These are phyloP conservation scores for Epinotia bilunana DNA, from an alignment of 2,888 invertebrate species.

Conservation along the genomic window DNA sequence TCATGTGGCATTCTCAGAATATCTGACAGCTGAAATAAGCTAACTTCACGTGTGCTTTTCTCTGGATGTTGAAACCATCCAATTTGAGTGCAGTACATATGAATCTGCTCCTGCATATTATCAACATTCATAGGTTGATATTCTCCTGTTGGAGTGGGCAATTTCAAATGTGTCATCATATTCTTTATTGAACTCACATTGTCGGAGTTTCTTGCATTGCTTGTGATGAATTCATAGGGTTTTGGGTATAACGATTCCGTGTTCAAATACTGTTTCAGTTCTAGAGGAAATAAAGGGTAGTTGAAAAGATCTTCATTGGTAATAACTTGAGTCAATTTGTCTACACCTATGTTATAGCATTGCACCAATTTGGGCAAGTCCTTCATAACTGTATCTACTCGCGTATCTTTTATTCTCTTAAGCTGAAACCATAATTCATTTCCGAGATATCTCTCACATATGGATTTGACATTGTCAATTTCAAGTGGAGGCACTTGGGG, in stretches of 20 bases:
- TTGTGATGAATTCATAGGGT: conserved; percentile 87
- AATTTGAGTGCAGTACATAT: conserved; percentile 79
- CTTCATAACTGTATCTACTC: conserved; percentile 76
- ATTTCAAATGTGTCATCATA: conserved; percentile 81
- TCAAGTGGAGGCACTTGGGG: conserved; percentile 81
- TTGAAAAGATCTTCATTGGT: conserved; percentile 85
- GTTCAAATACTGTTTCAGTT: conserved; percentile 84
- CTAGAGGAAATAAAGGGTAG: conserved; percentile 86
- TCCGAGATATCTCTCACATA: conserved; percentile 84
- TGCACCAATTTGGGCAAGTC: conserved; percentile 85
- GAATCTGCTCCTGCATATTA: conserved; percentile 77
- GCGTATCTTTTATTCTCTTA: conserved; percentile 65
- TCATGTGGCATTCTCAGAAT: conserved; percentile 63
- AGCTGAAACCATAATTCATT: conserved; percentile 86
- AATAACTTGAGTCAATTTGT: conserved; percentile 84
- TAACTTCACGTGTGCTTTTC: conserved; percentile 79
- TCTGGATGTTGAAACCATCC: conserved; percentile 79
- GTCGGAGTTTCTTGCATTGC: conserved; percentile 82
- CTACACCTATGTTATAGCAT: conserved; percentile 88
- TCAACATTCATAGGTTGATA: conserved; percentile 75
- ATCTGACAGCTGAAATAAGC: conserved; percentile 72
- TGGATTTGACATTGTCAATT: conserved; percentile 83
- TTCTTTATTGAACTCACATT: conserved; percentile 79
- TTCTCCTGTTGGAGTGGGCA: conserved; percentile 76
- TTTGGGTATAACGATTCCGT: conserved; percentile 83